Evolutionary conservation across 1,140 invertebrate species (phyloP).

Genomic region (Onthophagus taurus): DNA sequence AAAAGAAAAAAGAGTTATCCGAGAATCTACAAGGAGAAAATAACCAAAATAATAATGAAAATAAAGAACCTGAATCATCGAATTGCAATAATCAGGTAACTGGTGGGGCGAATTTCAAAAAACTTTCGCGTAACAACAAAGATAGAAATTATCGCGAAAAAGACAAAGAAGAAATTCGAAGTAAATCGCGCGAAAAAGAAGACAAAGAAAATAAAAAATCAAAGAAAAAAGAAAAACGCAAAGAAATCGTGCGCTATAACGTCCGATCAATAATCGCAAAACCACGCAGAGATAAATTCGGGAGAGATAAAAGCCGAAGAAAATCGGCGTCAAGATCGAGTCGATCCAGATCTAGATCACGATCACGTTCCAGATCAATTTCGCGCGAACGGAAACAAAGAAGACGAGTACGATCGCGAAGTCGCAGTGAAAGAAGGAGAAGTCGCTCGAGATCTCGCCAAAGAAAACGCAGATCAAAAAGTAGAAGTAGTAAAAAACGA

Average conservation of each 20-base stretch:
- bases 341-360: slow-evolving; percentile 27
- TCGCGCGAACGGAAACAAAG: neutral
- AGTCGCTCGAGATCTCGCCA: slow-evolving; percentile 29
- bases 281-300: slow-evolving; percentile 66
- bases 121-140: slow-evolving; percentile 67
- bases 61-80: slow-evolving; percentile 29
- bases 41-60: slow-evolving; percentile 33
- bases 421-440: slow-evolving; percentile 6
- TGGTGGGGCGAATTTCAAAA: slow-evolving; percentile 68
- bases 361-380: slow-evolving; percentile 20
- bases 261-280: slow-evolving; percentile 67
- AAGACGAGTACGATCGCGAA: slow-evolving; percentile 6
- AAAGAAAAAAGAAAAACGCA: slow-evolving; percentile 60
- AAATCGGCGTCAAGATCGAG: slow-evolving; percentile 28
- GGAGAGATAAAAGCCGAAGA: slow-evolving; percentile 48
- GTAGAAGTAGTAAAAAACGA: slow-evolving; percentile 37
- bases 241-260: slow-evolving; percentile 73
- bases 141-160: slow-evolving; percentile 64
- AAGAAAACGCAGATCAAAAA: slow-evolving; percentile 37
- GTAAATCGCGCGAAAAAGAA: slow-evolving; percentile 30
- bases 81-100: too few species aligned
- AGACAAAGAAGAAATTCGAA: slow-evolving; percentile 27
- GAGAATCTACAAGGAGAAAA: slow-evolving; percentile 22
- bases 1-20: slow-evolving; percentile 35
- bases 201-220: slow-evolving; percentile 32